Percentiles rank a stretch among this genome's conserved stretches.
Evolutionary conservation across 2,113 vertebrate species (phyloP).

Genomic region (Thomomys bottae): DNA sequence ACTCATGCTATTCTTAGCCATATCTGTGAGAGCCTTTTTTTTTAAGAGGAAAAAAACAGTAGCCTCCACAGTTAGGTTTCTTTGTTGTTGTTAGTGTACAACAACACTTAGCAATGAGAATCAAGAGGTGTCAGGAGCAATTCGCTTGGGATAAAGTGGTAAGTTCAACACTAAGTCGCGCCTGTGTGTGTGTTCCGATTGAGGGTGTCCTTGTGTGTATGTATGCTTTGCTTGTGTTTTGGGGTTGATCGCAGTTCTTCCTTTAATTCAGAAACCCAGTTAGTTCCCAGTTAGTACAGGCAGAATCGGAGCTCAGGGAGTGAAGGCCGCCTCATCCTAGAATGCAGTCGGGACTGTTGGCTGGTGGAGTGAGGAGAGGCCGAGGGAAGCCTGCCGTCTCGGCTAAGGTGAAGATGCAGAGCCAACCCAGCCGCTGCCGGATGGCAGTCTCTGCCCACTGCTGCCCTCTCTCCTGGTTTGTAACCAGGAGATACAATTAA

Average conservation of each 20-base stretch:
- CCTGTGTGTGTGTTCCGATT: not conserved
- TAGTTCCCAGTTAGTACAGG: too few species aligned
- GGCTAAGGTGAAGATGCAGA: not conserved
- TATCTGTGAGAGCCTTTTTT: not conserved
- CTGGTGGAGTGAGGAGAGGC: too few species aligned
- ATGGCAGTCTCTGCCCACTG: not conserved
- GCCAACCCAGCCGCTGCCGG: not conserved
- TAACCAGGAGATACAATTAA: not conserved
- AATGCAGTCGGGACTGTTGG: too few species aligned
- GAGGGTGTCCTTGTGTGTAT: rapidly evolving
- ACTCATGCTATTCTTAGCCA: too few species aligned
- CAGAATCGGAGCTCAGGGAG: too few species aligned
- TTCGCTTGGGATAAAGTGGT: not conserved
- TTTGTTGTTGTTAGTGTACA: not conserved
- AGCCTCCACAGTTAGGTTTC: not conserved
- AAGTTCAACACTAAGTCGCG: not conserved
- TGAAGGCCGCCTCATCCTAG: too few species aligned
- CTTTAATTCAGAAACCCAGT: not conserved
- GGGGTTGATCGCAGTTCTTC: not conserved
- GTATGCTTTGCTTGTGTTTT: not conserved
- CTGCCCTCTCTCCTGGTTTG: not conserved
- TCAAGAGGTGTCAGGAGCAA: not conserved
- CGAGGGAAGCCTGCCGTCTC: not conserved
- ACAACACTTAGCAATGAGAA: too few species aligned
- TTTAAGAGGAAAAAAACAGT: not conserved